Base-by-base conservation (phyloP, 2,888 invertebrate genomes). In the Mimachlamys varia region DNA sequence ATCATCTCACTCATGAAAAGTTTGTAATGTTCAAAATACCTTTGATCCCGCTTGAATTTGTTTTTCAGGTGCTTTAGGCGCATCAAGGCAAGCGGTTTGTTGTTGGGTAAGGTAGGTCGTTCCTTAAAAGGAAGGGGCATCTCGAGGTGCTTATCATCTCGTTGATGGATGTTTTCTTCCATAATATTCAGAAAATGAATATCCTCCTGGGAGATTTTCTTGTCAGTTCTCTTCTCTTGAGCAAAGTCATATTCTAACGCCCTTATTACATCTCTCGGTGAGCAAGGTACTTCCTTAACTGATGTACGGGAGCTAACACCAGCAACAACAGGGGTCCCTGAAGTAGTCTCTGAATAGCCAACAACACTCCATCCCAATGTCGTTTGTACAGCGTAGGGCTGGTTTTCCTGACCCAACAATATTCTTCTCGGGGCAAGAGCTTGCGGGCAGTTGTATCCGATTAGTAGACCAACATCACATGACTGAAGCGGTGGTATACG, bases 331-430 rank as follows among this genome's bases (percentile, higher is more conserved):
- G 22, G 12, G 22, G 58, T 87, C 7, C 13, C 49, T 38, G 53
- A 49, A 15, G 50, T 10, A 87, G 19, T 7, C 13, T 76, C 58
- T 19, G 87, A 19, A 89, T 91, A 92, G 1, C 92, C 93, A 33
- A 93, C 92, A 7, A 93, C 87, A 76, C 93, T 92, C 93, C 92
- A 93, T 17, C 92, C 92, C 0, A 93, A 53, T 1, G 27, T 0
- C 27, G 93, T 93, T 33, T 91, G 55, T 1, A 92, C 88, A 19
- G 89, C 93, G 76, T 92, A 92, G 22, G 93, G 93, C 53, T 93
- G 88, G 27, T 90, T 91, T 0, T 88, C 89, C 3, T 58, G 19
- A 5, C 92, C 92, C 1, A 19, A 27, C 7, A 93, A 17, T 0
- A 90, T 87, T 38, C 90, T 90, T 76, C 76, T 88, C 19, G 93